Conservation (phyloP, 2,797 vertebrate species). For the Hybognathus amarus region DNA sequence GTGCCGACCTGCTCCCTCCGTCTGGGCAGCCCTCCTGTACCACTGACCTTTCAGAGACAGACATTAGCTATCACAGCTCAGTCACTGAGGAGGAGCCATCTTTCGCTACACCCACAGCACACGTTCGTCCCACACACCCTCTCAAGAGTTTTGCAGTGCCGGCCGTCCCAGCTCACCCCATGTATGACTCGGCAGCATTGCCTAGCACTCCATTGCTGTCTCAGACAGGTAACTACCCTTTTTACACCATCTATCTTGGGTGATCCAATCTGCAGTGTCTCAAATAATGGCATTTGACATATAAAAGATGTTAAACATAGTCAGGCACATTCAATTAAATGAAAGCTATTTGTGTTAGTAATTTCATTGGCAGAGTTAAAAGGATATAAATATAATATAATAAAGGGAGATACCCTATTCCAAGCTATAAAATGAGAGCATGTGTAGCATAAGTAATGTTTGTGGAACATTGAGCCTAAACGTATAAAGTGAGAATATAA, state of each 20-base stretch:
- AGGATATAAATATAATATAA: neutral
- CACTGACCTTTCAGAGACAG: constrained; percentile 86
- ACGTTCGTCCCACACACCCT: constrained; percentile 86
- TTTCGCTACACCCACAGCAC: constrained; percentile 86
- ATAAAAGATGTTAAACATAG: neutral
- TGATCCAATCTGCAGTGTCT: neutral
- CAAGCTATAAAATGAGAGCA: neutral
- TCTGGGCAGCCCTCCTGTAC: constrained; percentile 85
- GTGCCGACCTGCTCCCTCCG: constrained; percentile 88
- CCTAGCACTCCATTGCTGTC: constrained; percentile 91
- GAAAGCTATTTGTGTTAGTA: neutral
- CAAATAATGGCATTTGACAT: neutral
- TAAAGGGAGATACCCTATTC: no score
- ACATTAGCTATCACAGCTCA: constrained; percentile 85
- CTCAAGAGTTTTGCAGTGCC: constrained; percentile 97
- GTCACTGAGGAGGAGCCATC: constrained; percentile 87
- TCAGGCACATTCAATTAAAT: neutral
- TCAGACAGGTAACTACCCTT: constrained; percentile 82
- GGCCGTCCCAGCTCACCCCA: constrained; percentile 77
- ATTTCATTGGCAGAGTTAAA: neutral
- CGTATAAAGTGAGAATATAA: neutral
- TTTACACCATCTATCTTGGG: neutral
- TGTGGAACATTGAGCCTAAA: neutral
- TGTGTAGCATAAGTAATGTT: neutral
- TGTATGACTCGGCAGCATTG: constrained; percentile 86